Evolutionary conservation across 2,797 vertebrate genomes (phyloP), one percentile per base, ranked within the genome.

Genomic region (Gobio occitaniae): DNA sequence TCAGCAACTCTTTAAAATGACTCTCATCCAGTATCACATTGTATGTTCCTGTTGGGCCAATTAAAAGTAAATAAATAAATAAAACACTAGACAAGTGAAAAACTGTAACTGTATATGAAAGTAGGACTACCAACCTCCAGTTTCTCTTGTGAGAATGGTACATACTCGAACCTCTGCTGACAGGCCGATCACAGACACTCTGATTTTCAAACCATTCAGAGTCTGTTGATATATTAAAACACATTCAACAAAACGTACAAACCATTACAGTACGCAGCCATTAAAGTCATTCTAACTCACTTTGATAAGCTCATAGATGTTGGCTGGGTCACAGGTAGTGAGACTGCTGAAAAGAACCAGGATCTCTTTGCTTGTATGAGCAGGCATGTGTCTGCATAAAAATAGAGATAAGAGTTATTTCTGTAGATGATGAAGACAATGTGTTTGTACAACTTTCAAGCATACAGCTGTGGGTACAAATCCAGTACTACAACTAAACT

Each of bases 111-210:
- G 59, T 6, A 50, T 41, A 25, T 63, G 2, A n/a, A 13, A 13
- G 29, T 25, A 38, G 11, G 21, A 25, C 54, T 8, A 82, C 87
- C 78, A 90, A 97, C 98, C 98, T 50, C 97, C 97, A 12, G 98
- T 99, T 92, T 99, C 97, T 87, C 93, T 94, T 86, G 98, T 97
- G 90, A 99, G 93, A 17, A 97, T 94, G 6, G 98, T 98, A 80
- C 98, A 99, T 84, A 99, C 97, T 16, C 97, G 95, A 87, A 99
- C 97, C 91, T 99, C 98, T 2, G 98, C 98, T 38, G 97, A 98
- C 44, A 99, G 92, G 54, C 98, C 97, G 0, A 99, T 98, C 25
- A 99, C 92, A 44, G 98, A 99, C 69, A 99, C 98, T 85, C 97
- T 95, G 78, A 99, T 96, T 93, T 99, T 99, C 83, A 97, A 92